phyloP scores from a whole-genome alignment of 64 coral and sea anemone species.

The Trachythela sp. region DNA sequence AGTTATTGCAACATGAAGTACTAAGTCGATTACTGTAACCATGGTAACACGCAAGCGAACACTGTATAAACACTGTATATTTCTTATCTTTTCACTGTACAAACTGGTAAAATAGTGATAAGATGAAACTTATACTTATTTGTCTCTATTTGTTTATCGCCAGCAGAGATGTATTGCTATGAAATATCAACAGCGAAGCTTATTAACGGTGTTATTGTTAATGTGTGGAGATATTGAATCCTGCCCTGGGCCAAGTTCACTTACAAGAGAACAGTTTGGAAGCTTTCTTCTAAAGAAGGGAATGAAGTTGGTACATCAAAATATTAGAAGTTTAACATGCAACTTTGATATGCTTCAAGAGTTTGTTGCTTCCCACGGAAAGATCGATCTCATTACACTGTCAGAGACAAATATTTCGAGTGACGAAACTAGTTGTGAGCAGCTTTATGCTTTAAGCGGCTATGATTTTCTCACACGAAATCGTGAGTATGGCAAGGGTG shows the following conservation, averaged over 20 bases:
- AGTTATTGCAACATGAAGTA: too few species aligned
- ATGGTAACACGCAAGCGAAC: too few species aligned
- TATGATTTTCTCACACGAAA: neutral
- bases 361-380: neutral
- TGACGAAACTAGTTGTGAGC: neutral
- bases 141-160: neutral
- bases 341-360: neutral
- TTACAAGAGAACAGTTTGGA: slow-evolving; percentile 1
- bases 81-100: too few species aligned
- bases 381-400: neutral
- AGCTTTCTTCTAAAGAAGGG: neutral
- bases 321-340: neutral
- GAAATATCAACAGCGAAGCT: neutral
- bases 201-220: neutral
- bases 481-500: neutral
- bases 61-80: too few species aligned
- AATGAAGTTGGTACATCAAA: neutral
- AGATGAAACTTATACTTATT: neutral
- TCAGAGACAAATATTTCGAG: neutral
- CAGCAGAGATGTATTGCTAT: neutral
- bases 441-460: neutral
- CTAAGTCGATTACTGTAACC: too few species aligned
- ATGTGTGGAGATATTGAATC: neutral
- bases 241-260: neutral
- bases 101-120: neutral